Evolutionary conservation across 2,113 vertebrate species (phyloP), one percentile per base, ranked within the genome.

Genomic region (Brachirus orientalis): DNA sequence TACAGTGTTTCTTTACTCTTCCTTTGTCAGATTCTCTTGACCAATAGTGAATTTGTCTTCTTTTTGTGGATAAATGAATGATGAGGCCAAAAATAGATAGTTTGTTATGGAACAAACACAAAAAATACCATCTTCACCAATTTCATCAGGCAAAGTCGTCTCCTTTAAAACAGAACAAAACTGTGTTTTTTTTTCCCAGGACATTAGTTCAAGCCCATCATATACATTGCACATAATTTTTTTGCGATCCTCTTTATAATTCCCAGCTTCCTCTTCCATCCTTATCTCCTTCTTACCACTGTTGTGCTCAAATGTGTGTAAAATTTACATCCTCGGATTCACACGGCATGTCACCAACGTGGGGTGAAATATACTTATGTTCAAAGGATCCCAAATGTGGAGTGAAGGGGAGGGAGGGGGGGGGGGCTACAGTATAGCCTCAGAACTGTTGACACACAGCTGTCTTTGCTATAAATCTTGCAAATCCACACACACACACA

Each of bases 331-430:
- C 76, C 81, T 69, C 80, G 82, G 79, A 92, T 93, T 89, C 87
- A 82, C 88, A 90, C 80, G 87, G 87, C 87, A 86, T 91, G 89
- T 90, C 92, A 92, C 86, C 83, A 82, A 83, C 87, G 90, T 84
- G 22, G 79, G 86, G 84, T 86, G 89, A 91, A 92, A 90, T 76
- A 88, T 86, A 81, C 86, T 89, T 89, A 92, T 88, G 91, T 94
- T 94, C 91, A 94, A 93, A 93, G 89, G 88, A 83, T 86, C 78
- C 80, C 76, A 91, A 90, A 92, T 91, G 88, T 92, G 82, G 87
- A 92, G 90, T 92, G 89, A 92, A 90, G 86, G 79, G 63, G 86
- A 75, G 87, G 76, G 89, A 28, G 28, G 89, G 36, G 40, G 11
- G 8, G 78, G 40, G 11, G 8, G 78, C 89, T 77, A 77, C 73